A percentile compares a stretch with the other conserved stretches of the same genome.
Evolutionary conservation across 2,888 invertebrate genomes (phyloP).

Genomic region (Periphyllus acericola): DNA sequence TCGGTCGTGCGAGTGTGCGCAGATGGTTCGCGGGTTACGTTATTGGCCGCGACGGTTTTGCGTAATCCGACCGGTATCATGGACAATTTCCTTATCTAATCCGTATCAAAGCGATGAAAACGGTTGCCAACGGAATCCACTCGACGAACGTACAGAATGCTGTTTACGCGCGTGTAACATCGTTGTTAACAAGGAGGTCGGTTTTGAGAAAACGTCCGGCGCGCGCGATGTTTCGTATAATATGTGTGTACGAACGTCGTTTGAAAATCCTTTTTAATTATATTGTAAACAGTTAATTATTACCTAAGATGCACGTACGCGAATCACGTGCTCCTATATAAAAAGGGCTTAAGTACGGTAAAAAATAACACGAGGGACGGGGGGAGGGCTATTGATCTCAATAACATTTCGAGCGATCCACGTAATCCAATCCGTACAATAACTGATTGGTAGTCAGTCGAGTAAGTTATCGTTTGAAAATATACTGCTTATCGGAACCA

Average conservation of each 20-base stretch:
- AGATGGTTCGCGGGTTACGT: not conserved
- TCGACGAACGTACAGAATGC: not conserved
- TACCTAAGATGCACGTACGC: too few relatives aligned
- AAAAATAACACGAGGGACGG: too few relatives aligned
- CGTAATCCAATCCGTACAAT: too few relatives aligned
- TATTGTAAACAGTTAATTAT: too few relatives aligned
- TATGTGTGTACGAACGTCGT: not conserved
- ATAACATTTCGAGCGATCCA: too few relatives aligned
- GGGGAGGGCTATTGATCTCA: too few relatives aligned
- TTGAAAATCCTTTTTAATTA: not conserved
- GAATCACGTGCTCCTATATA: too few relatives aligned
- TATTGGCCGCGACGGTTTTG: not conserved
- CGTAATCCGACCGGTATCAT: conserved; percentile 39
- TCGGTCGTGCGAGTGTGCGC: not conserved
- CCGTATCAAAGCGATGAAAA: conserved; percentile 23
- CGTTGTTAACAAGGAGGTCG: conserved; percentile 8
- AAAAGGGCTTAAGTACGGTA: too few relatives aligned
- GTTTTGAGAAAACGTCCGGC: conserved; percentile 7
- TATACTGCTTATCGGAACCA: too few relatives aligned
- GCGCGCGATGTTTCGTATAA: not conserved
- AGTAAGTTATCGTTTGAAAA: too few relatives aligned
- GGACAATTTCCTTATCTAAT: conserved; percentile 45
- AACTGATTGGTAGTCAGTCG: too few relatives aligned
- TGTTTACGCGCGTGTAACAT: not conserved
- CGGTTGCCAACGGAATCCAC: not conserved